These are phyloP conservation scores for Acrocephalus kingi DNA, from an alignment of 2,113 vertebrate species.

Conservation along the genomic window DNA sequence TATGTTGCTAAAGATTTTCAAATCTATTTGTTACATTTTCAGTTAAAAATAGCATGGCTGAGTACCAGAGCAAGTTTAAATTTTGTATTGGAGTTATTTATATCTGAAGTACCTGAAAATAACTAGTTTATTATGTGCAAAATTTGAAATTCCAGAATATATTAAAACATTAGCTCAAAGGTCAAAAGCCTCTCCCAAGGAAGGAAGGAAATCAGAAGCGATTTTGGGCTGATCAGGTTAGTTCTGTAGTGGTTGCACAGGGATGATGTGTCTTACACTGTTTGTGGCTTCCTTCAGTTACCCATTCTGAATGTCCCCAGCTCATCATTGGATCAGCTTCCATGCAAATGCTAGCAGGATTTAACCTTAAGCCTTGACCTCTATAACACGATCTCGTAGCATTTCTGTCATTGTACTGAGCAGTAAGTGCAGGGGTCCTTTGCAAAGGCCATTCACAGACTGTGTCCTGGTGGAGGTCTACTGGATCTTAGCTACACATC, in stretches of 20 bases:
- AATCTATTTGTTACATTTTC: background rate
- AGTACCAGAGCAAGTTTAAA: background rate
- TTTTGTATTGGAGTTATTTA: background rate
- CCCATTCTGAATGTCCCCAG: background rate
- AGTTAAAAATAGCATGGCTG: background rate
- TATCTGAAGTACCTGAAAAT: constrained; percentile 6
- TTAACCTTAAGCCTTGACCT: background rate
- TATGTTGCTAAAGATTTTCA: background rate
- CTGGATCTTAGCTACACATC: background rate
- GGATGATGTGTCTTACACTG: background rate
- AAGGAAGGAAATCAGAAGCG: background rate
- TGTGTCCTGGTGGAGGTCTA: background rate
- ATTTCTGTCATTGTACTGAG: background rate
- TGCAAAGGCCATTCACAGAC: background rate
- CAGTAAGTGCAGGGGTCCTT: background rate
- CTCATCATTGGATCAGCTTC: background rate
- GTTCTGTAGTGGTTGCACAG: background rate
- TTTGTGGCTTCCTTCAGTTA: background rate
- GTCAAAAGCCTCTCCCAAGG: background rate
- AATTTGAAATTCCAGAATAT: background rate
- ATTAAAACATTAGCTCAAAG: background rate
- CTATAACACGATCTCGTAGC: accelerated
- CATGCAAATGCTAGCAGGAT: background rate
- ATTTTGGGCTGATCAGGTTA: background rate
- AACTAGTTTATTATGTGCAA: background rate